These are phyloP conservation scores for Eclectus roratus DNA, from an alignment of 2,113 vertebrate species.

Conservation along the genomic window DNA sequence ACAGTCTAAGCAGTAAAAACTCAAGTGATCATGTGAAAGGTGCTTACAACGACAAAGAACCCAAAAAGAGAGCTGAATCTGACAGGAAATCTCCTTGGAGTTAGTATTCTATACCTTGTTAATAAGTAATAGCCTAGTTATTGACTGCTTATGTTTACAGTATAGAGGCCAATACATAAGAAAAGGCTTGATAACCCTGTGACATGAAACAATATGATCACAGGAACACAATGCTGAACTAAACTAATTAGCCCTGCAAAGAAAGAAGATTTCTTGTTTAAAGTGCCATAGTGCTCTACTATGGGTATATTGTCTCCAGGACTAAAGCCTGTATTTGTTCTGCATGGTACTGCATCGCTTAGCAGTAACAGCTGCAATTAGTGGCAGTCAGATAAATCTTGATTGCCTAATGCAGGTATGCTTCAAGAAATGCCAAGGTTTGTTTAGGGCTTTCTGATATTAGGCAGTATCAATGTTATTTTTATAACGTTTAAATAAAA, in stretches of 20 bases:
- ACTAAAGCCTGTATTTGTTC: slow-evolving; percentile 13
- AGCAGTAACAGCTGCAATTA: background rate
- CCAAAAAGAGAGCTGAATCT: background rate
- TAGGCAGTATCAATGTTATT: background rate
- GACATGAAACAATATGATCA: slow-evolving; percentile 8
- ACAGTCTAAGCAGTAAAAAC: background rate
- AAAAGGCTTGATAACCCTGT: slow-evolving; percentile 4
- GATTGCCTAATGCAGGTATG: background rate
- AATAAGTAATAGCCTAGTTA: slow-evolving; percentile 18
- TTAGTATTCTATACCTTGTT: background rate
- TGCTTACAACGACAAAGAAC: background rate
- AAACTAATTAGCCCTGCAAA: background rate
- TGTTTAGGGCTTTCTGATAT: background rate
- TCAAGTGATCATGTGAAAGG: background rate
- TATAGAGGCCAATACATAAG: background rate
- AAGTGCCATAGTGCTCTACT: background rate
- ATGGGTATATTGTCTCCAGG: background rate
- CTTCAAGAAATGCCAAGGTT: background rate
- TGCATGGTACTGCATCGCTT: background rate
- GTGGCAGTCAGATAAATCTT: background rate
- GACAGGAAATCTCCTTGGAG: background rate
- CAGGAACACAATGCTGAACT: background rate
- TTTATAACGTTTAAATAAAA: background rate
- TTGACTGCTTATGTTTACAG: background rate
- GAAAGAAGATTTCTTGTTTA: background rate